Conservation (phyloP, 2,888 invertebrate genomes). For the Agrochola macilenta region DNA sequence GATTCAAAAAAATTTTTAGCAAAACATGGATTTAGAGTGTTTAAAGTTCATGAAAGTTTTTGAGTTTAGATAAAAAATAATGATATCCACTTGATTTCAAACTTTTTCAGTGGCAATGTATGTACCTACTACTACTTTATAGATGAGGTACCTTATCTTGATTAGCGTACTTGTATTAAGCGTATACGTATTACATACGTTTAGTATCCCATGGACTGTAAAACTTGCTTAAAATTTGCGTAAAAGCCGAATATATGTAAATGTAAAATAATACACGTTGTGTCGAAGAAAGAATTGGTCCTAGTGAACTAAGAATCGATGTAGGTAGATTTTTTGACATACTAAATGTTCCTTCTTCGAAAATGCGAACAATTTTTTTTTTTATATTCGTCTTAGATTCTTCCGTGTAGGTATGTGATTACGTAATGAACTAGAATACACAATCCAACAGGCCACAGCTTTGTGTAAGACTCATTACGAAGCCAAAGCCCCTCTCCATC, state of each 20-base stretch:
- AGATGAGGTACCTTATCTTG: too few species aligned
- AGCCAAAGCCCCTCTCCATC: conserved; percentile 33
- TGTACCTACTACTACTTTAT: too few species aligned
- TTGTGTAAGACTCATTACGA: conserved; percentile 20
- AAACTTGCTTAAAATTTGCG: background rate
- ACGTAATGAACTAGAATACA: conserved; percentile 14
- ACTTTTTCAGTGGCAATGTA: background rate
- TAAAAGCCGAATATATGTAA: background rate
- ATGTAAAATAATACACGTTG: background rate
- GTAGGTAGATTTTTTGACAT: background rate
- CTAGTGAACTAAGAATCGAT: too few species aligned
- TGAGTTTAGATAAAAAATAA: background rate
- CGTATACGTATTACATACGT: background rate
- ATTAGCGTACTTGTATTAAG: background rate
- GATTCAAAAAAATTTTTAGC: background rate
- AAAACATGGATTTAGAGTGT: background rate
- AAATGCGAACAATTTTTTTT: background rate
- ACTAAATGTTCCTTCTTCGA: background rate
- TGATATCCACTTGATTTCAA: background rate
- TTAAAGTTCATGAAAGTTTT: background rate
- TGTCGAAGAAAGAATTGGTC: background rate
- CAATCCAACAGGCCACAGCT: conserved; percentile 9
- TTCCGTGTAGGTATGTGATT: background rate
- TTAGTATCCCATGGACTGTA: background rate
- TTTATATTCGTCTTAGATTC: background rate